Base-by-base conservation (phyloP, 2,888 invertebrate genomes). In the Tetheella fluctuosa region DNA sequence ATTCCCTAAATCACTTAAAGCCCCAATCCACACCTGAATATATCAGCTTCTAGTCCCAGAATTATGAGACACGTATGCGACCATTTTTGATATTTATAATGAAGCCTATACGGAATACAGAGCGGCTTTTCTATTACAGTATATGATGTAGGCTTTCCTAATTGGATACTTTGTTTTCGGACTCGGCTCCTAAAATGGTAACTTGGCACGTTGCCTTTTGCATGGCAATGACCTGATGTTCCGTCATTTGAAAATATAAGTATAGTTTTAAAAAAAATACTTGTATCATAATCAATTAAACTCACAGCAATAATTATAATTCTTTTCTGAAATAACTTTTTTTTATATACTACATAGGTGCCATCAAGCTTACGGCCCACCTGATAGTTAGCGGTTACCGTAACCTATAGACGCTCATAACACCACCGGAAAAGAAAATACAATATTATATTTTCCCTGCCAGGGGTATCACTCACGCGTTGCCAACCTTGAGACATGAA, bases 51-150 rank as follows among this genome's bases (percentile, higher is more conserved):
- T 6, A 7, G 54, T 17, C 25, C 48, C 39, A 53, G 54, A 61
- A 59, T 54, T 48, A 30, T 52, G 23, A 23, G 53, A 53, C 73
- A 70, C 71, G 70, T 68, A 7, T 20, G 53, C 25, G 13, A 59
- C 63, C 62, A 57, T 69, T 65, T 66, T 53, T 25, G 61, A 54
- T 30, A 59, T 58, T 64, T 61, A 65, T 12, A 48, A 56, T 23
- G 39, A 39, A 55, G 56, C 39, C 54, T 12, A 20, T 25, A 60
- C 54, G 17, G 70, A 64, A 67, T 69, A 65, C 60, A 56, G 20
- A 69, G 5, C 25, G 56, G 23, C 54, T 20, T 62, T 54, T 60
- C 62, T 23, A 65, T 57, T 56, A 15, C 23, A 20, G 48, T 12
- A 15, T 61, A 54, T 54, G 28, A n/a, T 10, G 48, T 48, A 48